A percentile compares a stretch with the other conserved stretches of the same genome.
phyloP scores from a whole-genome alignment of 2,888 invertebrate species.

The Helleia helle region DNA sequence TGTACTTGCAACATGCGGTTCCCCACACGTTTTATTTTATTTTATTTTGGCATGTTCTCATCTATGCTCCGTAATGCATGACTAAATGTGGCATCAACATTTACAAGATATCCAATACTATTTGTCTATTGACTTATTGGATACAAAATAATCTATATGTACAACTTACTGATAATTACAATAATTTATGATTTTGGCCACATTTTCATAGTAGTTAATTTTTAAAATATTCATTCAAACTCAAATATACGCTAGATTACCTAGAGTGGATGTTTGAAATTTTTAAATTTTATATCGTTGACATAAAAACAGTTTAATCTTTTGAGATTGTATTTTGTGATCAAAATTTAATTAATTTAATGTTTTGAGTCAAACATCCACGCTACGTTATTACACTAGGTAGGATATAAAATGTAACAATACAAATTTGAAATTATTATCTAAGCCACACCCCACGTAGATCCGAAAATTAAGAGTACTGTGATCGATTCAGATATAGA shows the following conservation, averaged over 20 bases:
- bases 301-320: no score
- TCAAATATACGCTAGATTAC: not conserved
- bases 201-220: not conserved
- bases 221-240: not conserved
- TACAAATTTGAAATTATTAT: not conserved
- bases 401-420: no score
- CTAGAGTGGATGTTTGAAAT: not conserved
- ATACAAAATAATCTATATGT: no score
- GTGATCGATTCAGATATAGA: not conserved
- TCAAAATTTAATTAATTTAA: not conserved
- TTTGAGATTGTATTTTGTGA: no score
- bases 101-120: not conserved
- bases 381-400: slow-evolving; percentile 1
- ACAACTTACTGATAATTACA: not conserved
- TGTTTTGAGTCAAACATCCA: not conserved
- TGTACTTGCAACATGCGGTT: not conserved
- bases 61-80: not conserved
- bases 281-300: no score
- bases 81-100: not conserved
- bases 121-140: no score
- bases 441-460: not conserved
- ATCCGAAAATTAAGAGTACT: not conserved
- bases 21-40: not conserved
- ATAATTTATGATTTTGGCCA: slow-evolving; percentile 2
- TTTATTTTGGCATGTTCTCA: slow-evolving; percentile 8